phyloP scores from a whole-genome alignment of 2,113 vertebrate genomes.

The Sapajus apella region DNA sequence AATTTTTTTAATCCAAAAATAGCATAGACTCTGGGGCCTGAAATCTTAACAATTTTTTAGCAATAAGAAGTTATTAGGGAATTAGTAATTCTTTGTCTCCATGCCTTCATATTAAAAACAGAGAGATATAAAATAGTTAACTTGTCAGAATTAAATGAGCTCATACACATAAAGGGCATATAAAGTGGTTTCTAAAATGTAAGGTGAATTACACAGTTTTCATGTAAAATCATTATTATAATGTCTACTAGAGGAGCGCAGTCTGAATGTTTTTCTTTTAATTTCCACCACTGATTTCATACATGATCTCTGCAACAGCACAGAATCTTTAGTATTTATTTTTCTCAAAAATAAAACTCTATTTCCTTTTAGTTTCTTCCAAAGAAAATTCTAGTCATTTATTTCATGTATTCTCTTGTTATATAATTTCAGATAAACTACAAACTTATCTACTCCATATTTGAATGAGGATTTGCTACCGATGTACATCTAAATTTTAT shows the following conservation, averaged over 20 bases:
- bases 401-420: not conserved
- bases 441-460: not conserved
- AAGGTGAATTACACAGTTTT: not conserved
- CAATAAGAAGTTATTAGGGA: not conserved
- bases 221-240: not conserved
- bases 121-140: not conserved
- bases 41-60: not conserved
- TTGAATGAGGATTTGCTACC: not conserved
- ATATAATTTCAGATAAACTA: not conserved
- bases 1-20: not conserved
- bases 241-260: not conserved
- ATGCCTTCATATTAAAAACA: not conserved
- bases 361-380: not conserved
- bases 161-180: not conserved
- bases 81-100: not conserved
- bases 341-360: not conserved
- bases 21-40: not conserved
- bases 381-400: not conserved
- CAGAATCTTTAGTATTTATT: not conserved
- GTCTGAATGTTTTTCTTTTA: not conserved
- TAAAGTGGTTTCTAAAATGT: not conserved
- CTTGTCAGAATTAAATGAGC: not conserved
- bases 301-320: not conserved
- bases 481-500: not conserved
- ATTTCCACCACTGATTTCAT: not conserved